Evolutionary conservation across 53 echinoderm and acorn worm genomes (phyloP).

Genomic region (Holothuria scabra): DNA sequence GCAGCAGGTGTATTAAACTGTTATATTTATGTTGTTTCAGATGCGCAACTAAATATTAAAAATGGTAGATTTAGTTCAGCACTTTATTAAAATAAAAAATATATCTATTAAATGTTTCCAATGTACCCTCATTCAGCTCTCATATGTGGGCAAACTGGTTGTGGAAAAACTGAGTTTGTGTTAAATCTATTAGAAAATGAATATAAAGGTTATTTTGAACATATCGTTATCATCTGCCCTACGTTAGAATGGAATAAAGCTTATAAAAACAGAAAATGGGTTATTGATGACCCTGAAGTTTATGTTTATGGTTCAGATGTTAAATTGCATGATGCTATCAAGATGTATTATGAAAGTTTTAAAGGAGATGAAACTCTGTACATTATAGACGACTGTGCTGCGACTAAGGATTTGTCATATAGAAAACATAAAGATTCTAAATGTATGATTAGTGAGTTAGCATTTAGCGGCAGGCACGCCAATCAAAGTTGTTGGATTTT

Average conservation of each 20-base stretch:
- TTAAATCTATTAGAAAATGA: too few relatives aligned
- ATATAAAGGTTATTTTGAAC: neutral
- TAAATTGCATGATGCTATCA: neutral
- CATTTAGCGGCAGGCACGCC: neutral
- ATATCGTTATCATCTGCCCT: neutral
- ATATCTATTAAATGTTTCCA: neutral
- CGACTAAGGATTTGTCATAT: neutral
- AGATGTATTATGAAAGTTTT: too few relatives aligned
- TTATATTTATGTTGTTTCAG: too few relatives aligned
- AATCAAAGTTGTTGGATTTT: too few relatives aligned
- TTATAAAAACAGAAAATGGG: neutral
- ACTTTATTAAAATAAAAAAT: too few relatives aligned
- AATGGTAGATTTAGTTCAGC: too few relatives aligned
- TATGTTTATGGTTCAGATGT: neutral
- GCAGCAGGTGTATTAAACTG: too few relatives aligned
- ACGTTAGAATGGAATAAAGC: neutral
- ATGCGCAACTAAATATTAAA: too few relatives aligned
- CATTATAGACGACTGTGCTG: too few relatives aligned
- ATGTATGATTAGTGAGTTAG: neutral
- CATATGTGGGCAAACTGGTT: neutral
- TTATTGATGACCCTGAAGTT: neutral
- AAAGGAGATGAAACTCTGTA: constrained; percentile 3
- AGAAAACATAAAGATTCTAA: neutral
- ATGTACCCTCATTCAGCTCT: neutral
- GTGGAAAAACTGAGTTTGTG: neutral